Base-by-base conservation (phyloP, 2,888 invertebrate species). In the Stenolophus ochropezus region DNA sequence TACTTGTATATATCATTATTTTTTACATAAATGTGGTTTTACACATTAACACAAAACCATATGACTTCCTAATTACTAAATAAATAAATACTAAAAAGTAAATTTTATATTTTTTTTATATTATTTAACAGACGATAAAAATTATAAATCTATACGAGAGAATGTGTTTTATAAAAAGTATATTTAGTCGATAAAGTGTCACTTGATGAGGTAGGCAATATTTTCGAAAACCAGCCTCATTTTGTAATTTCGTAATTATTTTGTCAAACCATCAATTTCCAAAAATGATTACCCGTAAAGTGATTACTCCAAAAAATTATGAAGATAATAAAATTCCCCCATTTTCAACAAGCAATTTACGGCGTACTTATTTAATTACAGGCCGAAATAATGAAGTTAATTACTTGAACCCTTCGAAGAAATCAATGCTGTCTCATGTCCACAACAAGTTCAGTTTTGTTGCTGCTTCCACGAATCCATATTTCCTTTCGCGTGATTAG, bases 401-500 rank as follows among this genome's bases (percentile, higher is more conserved):
- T 61, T 61, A 25, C 56, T 56, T 20, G 18, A 18, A 61, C 25
- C 14, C 21, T 61, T 25, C 23, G 4, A 25, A 61, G 25, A 61
- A 69, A 69, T 69, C 65, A 69, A 69, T 69, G 4, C 18, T 8
- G 14, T 6, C 56, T 56, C 6, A 16, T 18, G 53, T 16, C 4
- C 8, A 16, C 16, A 56, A 56, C 11, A 11, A 18, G 20, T 20
- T 42, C 33, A 20, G 0, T 56, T 20, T 56, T 69, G 18, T 27
- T 27, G 8, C 2, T 11, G 16, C 6, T 69, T 69, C 65, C 21
- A 69, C 14, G 65, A 69, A 69, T 27, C 23, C 11, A 33, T 69
- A 18, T 69, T 69, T 69, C 33, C 18, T 33, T 69, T 69, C 16
- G 65, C 65, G 65, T 69, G 65, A 6, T 27, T 18, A 69, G 6